A percentile compares a stretch with the other conserved stretches of the same genome.
These are phyloP conservation scores for Cataglyphis albicans DNA, from an alignment of 2,888 invertebrate genomes.

Conservation along the genomic window DNA sequence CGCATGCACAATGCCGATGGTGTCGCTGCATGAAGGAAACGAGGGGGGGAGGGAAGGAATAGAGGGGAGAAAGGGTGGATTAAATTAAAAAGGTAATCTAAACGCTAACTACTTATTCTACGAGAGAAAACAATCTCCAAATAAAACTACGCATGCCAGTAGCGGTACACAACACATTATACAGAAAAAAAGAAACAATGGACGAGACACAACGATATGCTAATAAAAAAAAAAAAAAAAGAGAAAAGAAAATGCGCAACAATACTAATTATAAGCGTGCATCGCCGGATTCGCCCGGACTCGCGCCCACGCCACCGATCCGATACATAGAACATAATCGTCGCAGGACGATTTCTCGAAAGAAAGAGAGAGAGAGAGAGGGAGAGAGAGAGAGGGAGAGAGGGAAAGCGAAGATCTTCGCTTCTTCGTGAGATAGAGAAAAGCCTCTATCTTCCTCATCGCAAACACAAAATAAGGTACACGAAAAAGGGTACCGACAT, in stretches of 20 bases:
- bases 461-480: conserved; percentile 4
- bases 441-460: background rate
- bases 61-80: conserved; percentile 19
- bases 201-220: conserved; percentile 77
- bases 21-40: conserved; percentile 50
- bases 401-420: conserved; percentile 6
- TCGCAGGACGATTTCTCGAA: conserved; percentile 58
- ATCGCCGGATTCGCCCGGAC: conserved; percentile 73
- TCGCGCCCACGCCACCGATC: conserved; percentile 67
- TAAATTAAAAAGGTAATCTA: conserved; percentile 72
- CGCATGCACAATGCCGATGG: conserved; percentile 76
- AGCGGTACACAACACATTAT: conserved; percentile 73
- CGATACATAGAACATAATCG: background rate
- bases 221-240: conserved; percentile 59
- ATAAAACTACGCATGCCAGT: conserved; percentile 81
- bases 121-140: conserved; percentile 69
- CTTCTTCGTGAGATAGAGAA: background rate
- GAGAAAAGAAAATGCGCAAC: conserved; percentile 55
- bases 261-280: conserved; percentile 75
- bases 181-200: conserved; percentile 63
- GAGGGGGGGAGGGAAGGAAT: background rate
- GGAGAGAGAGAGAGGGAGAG: background rate
- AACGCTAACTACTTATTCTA: conserved; percentile 80
- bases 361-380: background rate
- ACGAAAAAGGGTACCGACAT: conserved; percentile 24